Conservation (phyloP, 2,888 invertebrate species). For the Spodoptera exigua region DNA sequence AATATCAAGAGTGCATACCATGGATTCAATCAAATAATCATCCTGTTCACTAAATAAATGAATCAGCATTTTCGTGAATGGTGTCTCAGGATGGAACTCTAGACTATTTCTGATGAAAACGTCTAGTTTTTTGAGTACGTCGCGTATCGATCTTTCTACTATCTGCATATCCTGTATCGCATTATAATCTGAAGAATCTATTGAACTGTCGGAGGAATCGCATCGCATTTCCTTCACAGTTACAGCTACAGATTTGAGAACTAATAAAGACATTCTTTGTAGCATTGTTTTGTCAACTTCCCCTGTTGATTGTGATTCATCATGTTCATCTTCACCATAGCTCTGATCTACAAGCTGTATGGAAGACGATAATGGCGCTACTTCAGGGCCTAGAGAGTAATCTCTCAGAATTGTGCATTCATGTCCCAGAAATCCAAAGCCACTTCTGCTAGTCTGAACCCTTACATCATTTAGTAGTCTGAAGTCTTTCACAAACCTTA, state of each 20-base stretch:
- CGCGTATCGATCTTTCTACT: constrained; percentile 95
- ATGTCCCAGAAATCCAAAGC: constrained; percentile 84
- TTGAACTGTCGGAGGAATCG: constrained; percentile 95
- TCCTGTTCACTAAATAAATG: constrained; percentile 97
- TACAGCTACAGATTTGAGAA: constrained; percentile 96
- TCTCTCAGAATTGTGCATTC: constrained; percentile 79
- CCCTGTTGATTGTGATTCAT: constrained; percentile 78
- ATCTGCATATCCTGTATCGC: constrained; percentile 96
- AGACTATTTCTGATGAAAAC: constrained; percentile 94
- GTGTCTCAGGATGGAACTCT: constrained; percentile 96
- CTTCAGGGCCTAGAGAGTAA: constrained; percentile 78
- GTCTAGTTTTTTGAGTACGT: constrained; percentile 94
- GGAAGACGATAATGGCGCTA: constrained; percentile 75
- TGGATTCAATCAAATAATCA: constrained; percentile 96
- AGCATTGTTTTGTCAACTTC: constrained; percentile 94
- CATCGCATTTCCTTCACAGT: constrained; percentile 96
- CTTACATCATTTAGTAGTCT: constrained; percentile 91
- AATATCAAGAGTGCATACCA: constrained; percentile 97
- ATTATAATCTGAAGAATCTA: constrained; percentile 95
- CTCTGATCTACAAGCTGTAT: constrained; percentile 84
- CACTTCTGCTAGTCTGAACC: constrained; percentile 81
- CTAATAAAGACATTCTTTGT: constrained; percentile 95
- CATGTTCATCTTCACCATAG: constrained; percentile 82
- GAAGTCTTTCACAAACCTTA: constrained; percentile 95
- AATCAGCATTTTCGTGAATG: constrained; percentile 96